Evolutionary conservation across 2,113 vertebrate genomes (phyloP).

Genomic region (Corythoichthys haematopterus): DNA sequence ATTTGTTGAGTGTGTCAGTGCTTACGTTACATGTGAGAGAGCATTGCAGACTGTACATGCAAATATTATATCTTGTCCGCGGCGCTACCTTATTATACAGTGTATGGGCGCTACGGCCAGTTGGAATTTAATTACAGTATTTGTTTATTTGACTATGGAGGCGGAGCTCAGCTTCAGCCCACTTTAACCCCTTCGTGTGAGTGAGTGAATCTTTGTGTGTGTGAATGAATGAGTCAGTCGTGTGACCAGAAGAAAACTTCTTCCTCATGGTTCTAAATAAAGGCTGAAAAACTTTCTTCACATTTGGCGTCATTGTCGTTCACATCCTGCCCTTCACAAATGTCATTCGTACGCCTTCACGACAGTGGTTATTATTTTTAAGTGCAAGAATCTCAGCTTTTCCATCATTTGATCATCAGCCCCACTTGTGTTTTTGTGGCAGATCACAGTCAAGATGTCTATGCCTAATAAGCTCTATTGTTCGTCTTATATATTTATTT

Average conservation of each 20-base stretch:
- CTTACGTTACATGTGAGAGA: too few species aligned
- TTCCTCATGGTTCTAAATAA: constrained; percentile 34
- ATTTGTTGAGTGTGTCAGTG: too few species aligned
- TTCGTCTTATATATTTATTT: not conserved
- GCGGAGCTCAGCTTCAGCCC: too few species aligned
- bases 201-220: constrained; percentile 1
- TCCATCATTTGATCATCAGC: constrained; percentile 1
- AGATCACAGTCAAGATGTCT: not conserved
- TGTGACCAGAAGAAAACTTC: constrained; percentile 45
- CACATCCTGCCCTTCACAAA: not conserved
- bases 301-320: not conserved
- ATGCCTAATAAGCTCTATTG: not conserved
- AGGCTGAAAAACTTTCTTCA: constrained; percentile 27
- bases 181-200: not conserved
- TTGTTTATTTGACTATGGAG: too few species aligned
- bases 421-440: not conserved
- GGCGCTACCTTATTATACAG: too few species aligned
- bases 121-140: too few species aligned
- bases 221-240: constrained; percentile 46
- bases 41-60: too few species aligned
- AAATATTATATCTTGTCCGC: too few species aligned
- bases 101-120: too few species aligned
- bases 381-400: not conserved
- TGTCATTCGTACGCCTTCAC: not conserved
- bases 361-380: not conserved